phyloP scores from a whole-genome alignment of 2,888 invertebrate species.

The Salpingus planirostris region DNA sequence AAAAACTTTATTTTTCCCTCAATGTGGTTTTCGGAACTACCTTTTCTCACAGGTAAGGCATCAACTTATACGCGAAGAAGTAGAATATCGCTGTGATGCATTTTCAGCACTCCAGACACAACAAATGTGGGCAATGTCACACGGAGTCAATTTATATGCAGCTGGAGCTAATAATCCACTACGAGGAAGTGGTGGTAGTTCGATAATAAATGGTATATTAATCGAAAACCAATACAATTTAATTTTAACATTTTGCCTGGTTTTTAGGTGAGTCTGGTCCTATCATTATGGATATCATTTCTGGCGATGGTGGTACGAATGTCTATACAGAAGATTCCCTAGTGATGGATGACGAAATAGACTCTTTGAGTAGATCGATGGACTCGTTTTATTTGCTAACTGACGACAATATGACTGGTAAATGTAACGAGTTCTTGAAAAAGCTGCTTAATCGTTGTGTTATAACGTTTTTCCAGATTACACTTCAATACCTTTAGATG shows the following conservation, averaged over 20 bases:
- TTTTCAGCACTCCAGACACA: constrained; percentile 55
- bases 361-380: constrained; percentile 23
- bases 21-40: constrained; percentile 77
- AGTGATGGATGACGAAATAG: constrained; percentile 17
- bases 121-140: constrained; percentile 57
- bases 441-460: no score
- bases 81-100: not conserved
- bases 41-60: constrained; percentile 56
- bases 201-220: no score
- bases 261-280: constrained; percentile 36
- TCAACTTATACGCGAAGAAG: not conserved
- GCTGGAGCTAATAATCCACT: constrained; percentile 59
- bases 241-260: no score
- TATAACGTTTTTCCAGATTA: no score
- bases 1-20: constrained; percentile 59
- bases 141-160: constrained; percentile 61
- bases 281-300: constrained; percentile 12
- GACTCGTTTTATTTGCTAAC: no score
- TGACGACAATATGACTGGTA: no score
- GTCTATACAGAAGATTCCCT: constrained; percentile 1
- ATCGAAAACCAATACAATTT: no score
- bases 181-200: constrained; percentile 59
- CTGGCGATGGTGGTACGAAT: constrained; percentile 16
- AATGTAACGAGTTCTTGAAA: no score
- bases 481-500: no score